Evolutionary conservation across 2,888 invertebrate genomes (phyloP).

Genomic region (Drosophila paracracens): DNA sequence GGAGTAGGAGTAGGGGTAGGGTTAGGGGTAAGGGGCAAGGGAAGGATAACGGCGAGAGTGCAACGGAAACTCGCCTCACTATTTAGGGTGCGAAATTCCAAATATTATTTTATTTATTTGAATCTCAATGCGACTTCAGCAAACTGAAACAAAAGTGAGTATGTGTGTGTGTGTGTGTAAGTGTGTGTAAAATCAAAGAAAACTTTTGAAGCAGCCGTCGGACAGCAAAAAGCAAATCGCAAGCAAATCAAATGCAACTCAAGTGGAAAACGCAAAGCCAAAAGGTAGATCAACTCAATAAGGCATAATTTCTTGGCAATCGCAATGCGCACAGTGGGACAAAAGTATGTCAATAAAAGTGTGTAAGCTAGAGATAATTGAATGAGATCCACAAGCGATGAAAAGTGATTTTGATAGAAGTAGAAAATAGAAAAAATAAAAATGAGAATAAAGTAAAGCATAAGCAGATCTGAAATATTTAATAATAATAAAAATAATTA

Average conservation of each 20-base stretch:
- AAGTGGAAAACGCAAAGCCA: slow-evolving; percentile 70
- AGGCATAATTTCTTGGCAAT: slow-evolving; percentile 18
- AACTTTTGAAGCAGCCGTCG: slow-evolving; percentile 45
- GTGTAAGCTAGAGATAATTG: not conserved
- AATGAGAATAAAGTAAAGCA: not conserved
- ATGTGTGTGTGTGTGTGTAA: slow-evolving; percentile 1
- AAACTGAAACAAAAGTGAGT: slow-evolving; percentile 43
- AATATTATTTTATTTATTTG: slow-evolving; percentile 83
- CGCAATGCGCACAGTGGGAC: slow-evolving; percentile 55
- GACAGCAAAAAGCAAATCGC: slow-evolving; percentile 13
- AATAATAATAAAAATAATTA: no score
- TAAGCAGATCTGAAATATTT: not conserved
- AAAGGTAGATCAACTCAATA: slow-evolving; percentile 54
- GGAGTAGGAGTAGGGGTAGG: not conserved
- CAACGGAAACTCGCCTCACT: slow-evolving; percentile 33
- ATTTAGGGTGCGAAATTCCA: slow-evolving; percentile 82
- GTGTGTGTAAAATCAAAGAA: slow-evolving; percentile 39
- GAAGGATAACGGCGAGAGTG: not conserved
- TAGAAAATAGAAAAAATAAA: not conserved
- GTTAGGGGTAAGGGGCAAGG: slow-evolving; percentile 9
- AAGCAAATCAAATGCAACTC: slow-evolving; percentile 65
- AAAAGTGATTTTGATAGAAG: not conserved
- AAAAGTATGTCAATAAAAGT: not conserved
- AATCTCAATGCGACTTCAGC: slow-evolving; percentile 66
- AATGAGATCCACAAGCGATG: slow-evolving; percentile 28